phyloP scores from a whole-genome alignment of 2,888 invertebrate species.

The Candidula unifasciata region DNA sequence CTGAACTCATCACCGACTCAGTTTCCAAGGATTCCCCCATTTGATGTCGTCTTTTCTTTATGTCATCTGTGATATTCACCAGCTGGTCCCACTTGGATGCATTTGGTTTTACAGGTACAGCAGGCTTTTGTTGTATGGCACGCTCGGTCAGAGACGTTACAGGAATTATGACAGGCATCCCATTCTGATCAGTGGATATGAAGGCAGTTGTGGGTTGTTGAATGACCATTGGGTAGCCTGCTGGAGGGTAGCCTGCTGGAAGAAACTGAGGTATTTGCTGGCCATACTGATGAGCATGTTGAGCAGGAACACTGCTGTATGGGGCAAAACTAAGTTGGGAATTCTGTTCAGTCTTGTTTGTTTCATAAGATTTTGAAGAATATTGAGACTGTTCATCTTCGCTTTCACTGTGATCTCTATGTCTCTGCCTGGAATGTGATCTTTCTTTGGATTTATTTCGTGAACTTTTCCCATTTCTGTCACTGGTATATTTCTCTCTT shows the following conservation, averaged over 20 bases:
- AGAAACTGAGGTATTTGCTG: not conserved
- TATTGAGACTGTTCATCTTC: not conserved
- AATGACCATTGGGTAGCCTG: conserved; percentile 14
- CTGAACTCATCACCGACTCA: conserved; percentile 67
- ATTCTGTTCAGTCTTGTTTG: conserved; percentile 43
- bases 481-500: not conserved
- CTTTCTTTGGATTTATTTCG: not conserved
- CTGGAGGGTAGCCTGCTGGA: not conserved
- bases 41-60: conserved; percentile 49
- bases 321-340: conserved; percentile 65
- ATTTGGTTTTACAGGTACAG: conserved; percentile 50
- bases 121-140: conserved; percentile 19
- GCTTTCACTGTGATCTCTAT: not conserved
- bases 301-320: conserved; percentile 20
- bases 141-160: conserved; percentile 38
- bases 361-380: not conserved
- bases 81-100: conserved; percentile 72
- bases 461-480: conserved; percentile 41
- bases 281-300: not conserved
- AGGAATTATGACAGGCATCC: conserved; percentile 49
- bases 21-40: conserved; percentile 60
- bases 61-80: conserved; percentile 66
- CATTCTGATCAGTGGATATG: conserved; percentile 43
- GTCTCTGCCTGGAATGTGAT: no score
- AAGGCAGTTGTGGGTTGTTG: conserved; percentile 47